phyloP scores from a whole-genome alignment of 2,888 invertebrate genomes.

The Brenthis daphne region DNA sequence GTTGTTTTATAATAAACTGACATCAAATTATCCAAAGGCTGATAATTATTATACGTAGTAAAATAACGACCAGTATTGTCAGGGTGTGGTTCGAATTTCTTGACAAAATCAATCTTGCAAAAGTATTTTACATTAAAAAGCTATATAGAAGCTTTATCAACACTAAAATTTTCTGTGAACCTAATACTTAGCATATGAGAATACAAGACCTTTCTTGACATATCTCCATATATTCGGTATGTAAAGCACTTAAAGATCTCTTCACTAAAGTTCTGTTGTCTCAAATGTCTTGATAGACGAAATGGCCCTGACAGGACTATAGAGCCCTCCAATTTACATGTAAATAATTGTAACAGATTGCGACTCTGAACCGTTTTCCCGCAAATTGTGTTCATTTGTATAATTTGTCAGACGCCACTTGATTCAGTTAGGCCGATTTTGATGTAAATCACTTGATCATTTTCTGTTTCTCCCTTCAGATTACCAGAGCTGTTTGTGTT shows the following conservation, averaged over 20 bases:
- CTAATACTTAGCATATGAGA: background rate
- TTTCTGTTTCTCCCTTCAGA: constrained; percentile 33
- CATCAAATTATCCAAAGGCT: no score
- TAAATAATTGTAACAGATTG: constrained; percentile 76
- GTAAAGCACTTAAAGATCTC: constrained; percentile 24
- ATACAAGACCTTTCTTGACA: constrained; percentile 18
- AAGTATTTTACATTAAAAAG: no score
- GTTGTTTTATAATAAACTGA: no score
- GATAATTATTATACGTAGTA: no score
- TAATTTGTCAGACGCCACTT: constrained; percentile 51
- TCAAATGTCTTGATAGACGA: constrained; percentile 38
- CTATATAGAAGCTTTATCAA: no score
- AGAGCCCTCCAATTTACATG: constrained; percentile 68
- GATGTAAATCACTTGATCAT: constrained; percentile 48
- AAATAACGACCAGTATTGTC: no score
- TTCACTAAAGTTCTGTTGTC: constrained; percentile 35
- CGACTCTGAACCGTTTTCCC: constrained; percentile 51
- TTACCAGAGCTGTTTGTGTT: constrained; percentile 1
- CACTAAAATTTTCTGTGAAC: no score
- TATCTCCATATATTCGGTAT: constrained; percentile 22
- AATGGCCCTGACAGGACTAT: constrained; percentile 45
- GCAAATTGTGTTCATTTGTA: constrained; percentile 68
- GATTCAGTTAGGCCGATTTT: constrained; percentile 53
- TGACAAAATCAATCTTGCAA: no score
- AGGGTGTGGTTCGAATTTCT: no score